Percentiles rank a stretch among this genome's conserved stretches.
These are phyloP conservation scores for Periplaneta americana DNA, from an alignment of 1,140 invertebrate genomes.

Conservation along the genomic window DNA sequence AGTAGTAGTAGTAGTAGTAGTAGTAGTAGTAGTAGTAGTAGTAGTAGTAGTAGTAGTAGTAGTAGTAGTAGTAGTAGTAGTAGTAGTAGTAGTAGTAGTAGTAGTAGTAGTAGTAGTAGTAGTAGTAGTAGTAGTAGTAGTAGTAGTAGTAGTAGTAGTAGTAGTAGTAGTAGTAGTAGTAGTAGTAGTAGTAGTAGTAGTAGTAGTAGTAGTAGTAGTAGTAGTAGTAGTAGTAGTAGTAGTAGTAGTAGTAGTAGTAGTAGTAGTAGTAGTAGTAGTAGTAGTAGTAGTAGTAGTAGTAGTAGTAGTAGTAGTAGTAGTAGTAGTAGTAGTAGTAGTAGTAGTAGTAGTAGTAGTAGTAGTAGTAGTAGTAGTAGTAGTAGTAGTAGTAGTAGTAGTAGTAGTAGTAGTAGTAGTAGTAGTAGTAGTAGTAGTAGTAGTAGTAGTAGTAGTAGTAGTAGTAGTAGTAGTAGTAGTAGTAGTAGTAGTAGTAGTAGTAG, in stretches of 20 bases:
- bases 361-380: not conserved
- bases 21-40: not conserved
- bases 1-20: not conserved
- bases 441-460: not conserved
- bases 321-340: not conserved
- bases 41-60: not conserved
- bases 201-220: not conserved
- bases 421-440: not conserved
- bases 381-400: not conserved
- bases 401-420: not conserved
- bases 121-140: not conserved
- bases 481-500: not conserved
- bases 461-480: not conserved
- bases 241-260: not conserved
- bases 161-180: not conserved
- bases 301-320: not conserved
- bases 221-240: not conserved
- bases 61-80: not conserved
- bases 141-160: not conserved
- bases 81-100: not conserved
- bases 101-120: not conserved
- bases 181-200: not conserved
- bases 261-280: not conserved
- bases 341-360: not conserved
- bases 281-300: not conserved